phyloP scores from a whole-genome alignment of 2,888 invertebrate genomes.

The Masnerella sp. region DNA sequence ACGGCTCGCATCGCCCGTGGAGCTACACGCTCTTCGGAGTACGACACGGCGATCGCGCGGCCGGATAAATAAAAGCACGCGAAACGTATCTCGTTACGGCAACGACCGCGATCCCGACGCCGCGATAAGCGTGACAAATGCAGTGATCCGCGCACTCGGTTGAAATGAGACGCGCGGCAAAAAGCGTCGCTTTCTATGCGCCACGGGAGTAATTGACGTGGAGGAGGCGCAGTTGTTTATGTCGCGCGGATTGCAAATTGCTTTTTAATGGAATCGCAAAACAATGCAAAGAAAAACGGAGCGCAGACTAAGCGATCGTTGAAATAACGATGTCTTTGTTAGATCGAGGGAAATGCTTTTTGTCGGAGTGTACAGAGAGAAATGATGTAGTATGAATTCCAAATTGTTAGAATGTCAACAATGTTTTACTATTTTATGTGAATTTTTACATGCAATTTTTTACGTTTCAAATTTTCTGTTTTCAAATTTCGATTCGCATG shows the following conservation, averaged over 20 bases:
- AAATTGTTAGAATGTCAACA: no score
- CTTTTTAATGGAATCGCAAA: slow-evolving; percentile 24
- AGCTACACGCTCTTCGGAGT: slow-evolving; percentile 44
- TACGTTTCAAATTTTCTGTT: no score
- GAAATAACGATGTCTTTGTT: no score
- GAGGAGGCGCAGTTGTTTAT: neutral
- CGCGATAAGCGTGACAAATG: slow-evolving; percentile 62
- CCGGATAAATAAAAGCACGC: slow-evolving; percentile 40
- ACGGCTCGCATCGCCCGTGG: slow-evolving; percentile 47
- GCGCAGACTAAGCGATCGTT: no score
- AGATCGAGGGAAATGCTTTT: no score
- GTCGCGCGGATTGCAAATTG: slow-evolving; percentile 34
- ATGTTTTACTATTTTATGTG: no score
- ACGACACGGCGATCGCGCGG: slow-evolving; percentile 27
- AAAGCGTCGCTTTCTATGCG: slow-evolving; percentile 17
- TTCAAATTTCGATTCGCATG: no score
- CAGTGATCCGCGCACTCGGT: slow-evolving; percentile 52
- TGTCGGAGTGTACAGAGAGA: no score
- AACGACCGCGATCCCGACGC: slow-evolving; percentile 43
- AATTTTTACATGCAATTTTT: no score
- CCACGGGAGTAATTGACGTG: slow-evolving; percentile 37
- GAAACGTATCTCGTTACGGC: slow-evolving; percentile 57
- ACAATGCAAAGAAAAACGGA: slow-evolving; percentile 10
- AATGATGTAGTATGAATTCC: no score
- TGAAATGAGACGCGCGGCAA: slow-evolving; percentile 44